Evolutionary conservation across 2,797 vertebrate species (phyloP).

Genomic region (Sebastes elongatus): DNA sequence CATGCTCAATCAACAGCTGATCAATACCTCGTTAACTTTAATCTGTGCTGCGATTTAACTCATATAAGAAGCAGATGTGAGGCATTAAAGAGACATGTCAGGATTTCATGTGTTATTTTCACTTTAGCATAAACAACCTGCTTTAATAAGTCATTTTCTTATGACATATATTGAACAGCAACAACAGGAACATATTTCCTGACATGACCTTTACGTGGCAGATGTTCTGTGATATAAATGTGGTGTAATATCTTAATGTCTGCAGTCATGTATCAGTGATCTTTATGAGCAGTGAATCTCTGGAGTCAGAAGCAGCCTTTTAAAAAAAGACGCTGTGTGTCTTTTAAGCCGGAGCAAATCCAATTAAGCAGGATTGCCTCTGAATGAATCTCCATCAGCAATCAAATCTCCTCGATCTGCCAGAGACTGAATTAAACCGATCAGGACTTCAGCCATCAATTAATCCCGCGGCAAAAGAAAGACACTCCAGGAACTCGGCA

Average conservation of each 20-base stretch:
- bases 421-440: conserved; percentile 30
- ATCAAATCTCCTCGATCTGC: conserved; percentile 13
- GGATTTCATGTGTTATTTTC: not conserved
- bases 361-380: conserved; percentile 9
- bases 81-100: not conserved
- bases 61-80: not conserved
- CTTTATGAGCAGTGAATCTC: no score
- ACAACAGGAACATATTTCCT: not conserved
- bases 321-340: not conserved
- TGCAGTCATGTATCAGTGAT: not conserved
- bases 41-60: not conserved
- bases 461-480: conserved; percentile 13
- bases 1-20: not conserved
- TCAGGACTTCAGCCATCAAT: conserved; percentile 17
- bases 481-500: conserved; percentile 1
- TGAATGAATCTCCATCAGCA: conserved; percentile 31
- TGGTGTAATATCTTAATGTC: not conserved
- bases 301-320: no score
- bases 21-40: conserved; percentile 34
- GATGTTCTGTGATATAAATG: not conserved
- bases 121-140: not conserved
- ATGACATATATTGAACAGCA: no score
- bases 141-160: not conserved
- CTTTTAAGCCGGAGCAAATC: conserved; percentile 6
- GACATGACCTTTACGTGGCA: not conserved